A percentile compares a stretch with the other conserved stretches of the same genome.
phyloP scores from a whole-genome alignment of 2,797 vertebrate genomes.

The Hapalemur alaotrensis region DNA sequence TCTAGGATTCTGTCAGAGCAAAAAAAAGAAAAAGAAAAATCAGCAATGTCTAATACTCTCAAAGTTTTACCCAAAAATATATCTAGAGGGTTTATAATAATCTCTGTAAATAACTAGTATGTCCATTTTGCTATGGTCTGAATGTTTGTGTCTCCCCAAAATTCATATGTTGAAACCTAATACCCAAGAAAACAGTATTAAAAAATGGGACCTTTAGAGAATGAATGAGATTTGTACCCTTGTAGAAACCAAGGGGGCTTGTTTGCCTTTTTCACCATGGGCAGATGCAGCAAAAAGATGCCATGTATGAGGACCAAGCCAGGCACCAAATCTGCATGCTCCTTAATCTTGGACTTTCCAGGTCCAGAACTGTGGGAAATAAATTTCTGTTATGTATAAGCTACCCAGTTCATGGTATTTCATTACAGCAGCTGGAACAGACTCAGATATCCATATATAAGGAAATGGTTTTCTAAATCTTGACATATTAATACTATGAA shows the following conservation, averaged over 20 bases:
- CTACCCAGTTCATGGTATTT: neutral
- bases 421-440: neutral
- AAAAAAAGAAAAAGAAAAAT: neutral
- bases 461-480: neutral
- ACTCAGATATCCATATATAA: neutral
- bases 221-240: neutral
- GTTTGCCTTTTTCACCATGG: neutral
- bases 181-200: neutral
- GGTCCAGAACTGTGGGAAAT: neutral
- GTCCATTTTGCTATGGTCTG: neutral
- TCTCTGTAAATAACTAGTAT: neutral
- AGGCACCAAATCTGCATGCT: neutral
- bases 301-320: neutral
- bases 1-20: neutral
- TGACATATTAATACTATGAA: neutral
- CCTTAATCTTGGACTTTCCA: neutral
- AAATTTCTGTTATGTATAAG: neutral
- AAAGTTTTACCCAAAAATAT: conserved; percentile 3
- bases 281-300: neutral
- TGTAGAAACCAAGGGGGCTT: neutral
- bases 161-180: neutral
- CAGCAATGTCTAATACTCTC: neutral
- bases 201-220: neutral
- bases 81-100: neutral
- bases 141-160: neutral